These are phyloP conservation scores for Rhinopomastus cyanomelas DNA, from an alignment of 2,113 vertebrate species.

Conservation along the genomic window DNA sequence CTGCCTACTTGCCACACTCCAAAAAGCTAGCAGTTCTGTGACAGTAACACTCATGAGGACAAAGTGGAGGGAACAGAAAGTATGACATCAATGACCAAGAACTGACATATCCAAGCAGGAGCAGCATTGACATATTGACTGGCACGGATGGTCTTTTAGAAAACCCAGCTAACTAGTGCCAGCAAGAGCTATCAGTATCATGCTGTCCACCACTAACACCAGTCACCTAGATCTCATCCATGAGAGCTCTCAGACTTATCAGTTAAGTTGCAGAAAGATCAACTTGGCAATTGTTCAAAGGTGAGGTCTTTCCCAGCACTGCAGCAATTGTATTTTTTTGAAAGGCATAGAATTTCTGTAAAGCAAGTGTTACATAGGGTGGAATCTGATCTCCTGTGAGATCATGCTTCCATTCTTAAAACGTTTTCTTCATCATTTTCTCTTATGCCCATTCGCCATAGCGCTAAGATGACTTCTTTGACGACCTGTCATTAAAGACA, in stretches of 20 bases:
- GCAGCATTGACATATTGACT: background rate
- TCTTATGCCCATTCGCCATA: background rate
- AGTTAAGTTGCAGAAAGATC: background rate
- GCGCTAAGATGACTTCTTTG: background rate
- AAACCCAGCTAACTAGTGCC: background rate
- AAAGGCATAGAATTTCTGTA: background rate
- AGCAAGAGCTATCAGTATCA: background rate
- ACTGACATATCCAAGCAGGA: accelerated
- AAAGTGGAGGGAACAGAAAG: background rate
- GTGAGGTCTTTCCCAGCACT: background rate
- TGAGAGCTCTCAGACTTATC: background rate
- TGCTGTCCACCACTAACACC: background rate
- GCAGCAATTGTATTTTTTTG: background rate
- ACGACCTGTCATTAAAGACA: background rate
- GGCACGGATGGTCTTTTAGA: background rate
- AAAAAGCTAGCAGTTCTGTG: background rate
- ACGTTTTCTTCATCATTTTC: background rate
- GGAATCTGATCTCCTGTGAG: background rate
- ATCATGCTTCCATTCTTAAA: background rate
- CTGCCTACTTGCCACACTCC: background rate
- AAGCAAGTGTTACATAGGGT: background rate
- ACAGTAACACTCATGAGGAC: background rate
- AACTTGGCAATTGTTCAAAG: background rate
- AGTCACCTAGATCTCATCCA: background rate
- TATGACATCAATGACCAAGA: background rate